These are phyloP conservation scores for Callimorpha dominula DNA, from an alignment of 2,888 invertebrate species.

Conservation along the genomic window DNA sequence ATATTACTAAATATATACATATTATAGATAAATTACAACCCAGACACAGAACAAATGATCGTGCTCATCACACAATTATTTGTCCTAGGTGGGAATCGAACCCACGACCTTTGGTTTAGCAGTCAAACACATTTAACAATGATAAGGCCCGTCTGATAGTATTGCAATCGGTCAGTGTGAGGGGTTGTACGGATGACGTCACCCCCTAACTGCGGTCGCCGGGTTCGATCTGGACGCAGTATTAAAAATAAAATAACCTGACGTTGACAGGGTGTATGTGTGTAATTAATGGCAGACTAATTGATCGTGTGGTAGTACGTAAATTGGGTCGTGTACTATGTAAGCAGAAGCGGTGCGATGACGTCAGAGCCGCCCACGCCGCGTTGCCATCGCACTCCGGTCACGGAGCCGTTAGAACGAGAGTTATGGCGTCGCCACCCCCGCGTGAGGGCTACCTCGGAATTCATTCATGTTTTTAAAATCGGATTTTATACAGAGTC, in stretches of 20 bases:
- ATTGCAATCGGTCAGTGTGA: neutral
- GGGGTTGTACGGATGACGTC: neutral
- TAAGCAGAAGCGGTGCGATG: slow-evolving; percentile 18
- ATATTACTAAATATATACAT: too few species aligned
- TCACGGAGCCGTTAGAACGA: slow-evolving; percentile 19
- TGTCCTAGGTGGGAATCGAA: too few species aligned
- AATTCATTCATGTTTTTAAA: neutral
- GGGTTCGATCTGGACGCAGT: neutral
- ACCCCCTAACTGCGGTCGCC: neutral
- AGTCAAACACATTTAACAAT: too few species aligned
- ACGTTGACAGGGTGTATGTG: neutral
- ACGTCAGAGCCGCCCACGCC: slow-evolving; percentile 28
- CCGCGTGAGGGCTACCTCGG: slow-evolving; percentile 19
- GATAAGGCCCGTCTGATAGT: neutral
- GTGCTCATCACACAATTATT: too few species aligned
- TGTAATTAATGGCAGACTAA: slow-evolving; percentile 34
- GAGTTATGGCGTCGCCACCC: slow-evolving; percentile 21
- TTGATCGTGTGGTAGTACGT: slow-evolving; percentile 25
- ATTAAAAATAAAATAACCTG: neutral
- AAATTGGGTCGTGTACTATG: slow-evolving; percentile 16
- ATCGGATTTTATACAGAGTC: neutral
- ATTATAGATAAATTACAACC: too few species aligned
- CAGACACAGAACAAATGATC: too few species aligned
- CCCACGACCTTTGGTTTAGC: too few species aligned
- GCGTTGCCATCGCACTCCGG: neutral